Evolutionary conservation across 2,888 invertebrate genomes (phyloP), one percentile per base, ranked within the genome.

Genomic region (Hartigia nigra): DNA sequence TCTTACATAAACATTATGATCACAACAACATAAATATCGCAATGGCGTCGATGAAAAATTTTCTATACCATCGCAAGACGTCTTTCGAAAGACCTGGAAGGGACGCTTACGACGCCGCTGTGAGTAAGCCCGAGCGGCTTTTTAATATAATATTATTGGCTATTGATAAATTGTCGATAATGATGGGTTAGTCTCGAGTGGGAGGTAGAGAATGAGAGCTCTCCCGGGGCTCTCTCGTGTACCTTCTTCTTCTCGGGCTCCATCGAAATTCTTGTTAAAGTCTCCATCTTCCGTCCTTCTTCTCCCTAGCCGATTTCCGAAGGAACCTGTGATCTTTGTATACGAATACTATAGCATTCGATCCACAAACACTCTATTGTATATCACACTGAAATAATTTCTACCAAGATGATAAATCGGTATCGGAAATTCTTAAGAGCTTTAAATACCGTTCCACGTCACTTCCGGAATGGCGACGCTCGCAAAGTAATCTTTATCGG

Each of bases 161-260:
- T 91, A 91, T 91, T 91, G 91, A 91, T 91, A 91, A 91, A 91
- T 91, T 91, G 91, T 91, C 91, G 91, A 91, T 91, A 91, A 91
- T 91, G 91, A 91, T 91, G 91, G 91, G 91, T 91, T 91, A 91
- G 91, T 82, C 82, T 81, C 82, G 81, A 84, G 84, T 84, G 82
- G 39, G 36, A 75, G 36, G 37, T 31, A 75, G 14, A 75, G 72
- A 31, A 32, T 14, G 72, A 72, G 72, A 72, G 72, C 36, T 75
- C 37, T 31, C 75, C 35, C n/a, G 75, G 14, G 31, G 75, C 75
- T 37, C 31, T 31, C 36, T 34, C 39, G 23, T 12, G 36, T 12
- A 23, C 76, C 81, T 81, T 5, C 14, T 39, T 14, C 39, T 55
- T 77, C 78, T 79, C 79, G 82, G 82, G 81, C 81, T 81, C 78